Conservation (phyloP, 2,888 invertebrate genomes). For the Apocheima hispidaria region DNA sequence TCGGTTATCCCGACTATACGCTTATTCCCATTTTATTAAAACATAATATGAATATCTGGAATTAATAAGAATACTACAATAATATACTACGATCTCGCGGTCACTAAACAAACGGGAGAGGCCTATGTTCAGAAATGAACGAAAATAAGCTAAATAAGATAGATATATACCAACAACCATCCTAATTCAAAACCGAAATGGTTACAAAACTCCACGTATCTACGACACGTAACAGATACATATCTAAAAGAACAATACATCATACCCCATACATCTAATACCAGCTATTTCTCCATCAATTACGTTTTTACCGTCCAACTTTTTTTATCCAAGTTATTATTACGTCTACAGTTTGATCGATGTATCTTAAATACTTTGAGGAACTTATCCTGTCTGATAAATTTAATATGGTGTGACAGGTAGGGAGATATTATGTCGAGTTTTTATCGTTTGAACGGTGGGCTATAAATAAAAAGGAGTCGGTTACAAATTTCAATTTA, state of each 20-base stretch:
- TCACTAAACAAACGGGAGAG: too few relatives aligned
- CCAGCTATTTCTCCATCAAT: constrained; percentile 77
- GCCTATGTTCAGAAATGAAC: too few relatives aligned
- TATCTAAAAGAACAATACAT: constrained; percentile 42
- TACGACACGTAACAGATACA: constrained; percentile 26
- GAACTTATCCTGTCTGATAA: constrained; percentile 49
- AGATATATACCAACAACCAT: not conserved
- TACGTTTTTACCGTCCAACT: constrained; percentile 72
- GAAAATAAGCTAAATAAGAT: too few relatives aligned
- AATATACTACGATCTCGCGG: too few relatives aligned
- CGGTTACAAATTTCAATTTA: not conserved
- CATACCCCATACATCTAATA: constrained; percentile 30
- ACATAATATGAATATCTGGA: too few relatives aligned
- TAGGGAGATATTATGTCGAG: constrained; percentile 48
- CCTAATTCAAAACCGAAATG: constrained; percentile 6
- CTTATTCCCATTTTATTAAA: too few relatives aligned
- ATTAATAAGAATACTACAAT: too few relatives aligned
- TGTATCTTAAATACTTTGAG: constrained; percentile 69
- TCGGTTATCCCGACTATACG: too few relatives aligned
- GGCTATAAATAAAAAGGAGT: not conserved
- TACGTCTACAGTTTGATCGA: constrained; percentile 77
- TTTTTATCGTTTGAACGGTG: constrained; percentile 46
- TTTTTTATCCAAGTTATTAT: constrained; percentile 61
- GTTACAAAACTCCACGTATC: constrained; percentile 10
- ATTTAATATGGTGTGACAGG: constrained; percentile 46